Conservation (phyloP, 2,888 invertebrate species). For the Ormyrus labotus region DNA sequence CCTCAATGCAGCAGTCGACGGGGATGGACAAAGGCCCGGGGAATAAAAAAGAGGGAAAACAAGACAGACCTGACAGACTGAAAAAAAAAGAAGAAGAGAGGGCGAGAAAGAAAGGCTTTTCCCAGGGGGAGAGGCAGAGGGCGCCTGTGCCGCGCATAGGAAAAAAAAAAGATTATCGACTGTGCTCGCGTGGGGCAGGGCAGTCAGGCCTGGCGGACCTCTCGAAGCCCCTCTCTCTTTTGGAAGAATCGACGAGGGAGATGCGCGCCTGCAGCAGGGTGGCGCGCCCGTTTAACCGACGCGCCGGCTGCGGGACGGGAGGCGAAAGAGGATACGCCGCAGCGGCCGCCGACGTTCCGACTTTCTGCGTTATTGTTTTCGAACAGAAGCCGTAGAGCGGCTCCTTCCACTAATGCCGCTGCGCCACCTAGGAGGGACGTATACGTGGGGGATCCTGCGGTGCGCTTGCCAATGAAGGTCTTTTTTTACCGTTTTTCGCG, state of each 20-base stretch:
- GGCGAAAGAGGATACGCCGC: conserved; percentile 28
- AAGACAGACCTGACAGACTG: neutral
- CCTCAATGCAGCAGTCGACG: neutral
- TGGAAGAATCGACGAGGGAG: conserved; percentile 30
- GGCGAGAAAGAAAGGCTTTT: neutral
- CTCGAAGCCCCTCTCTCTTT: neutral
- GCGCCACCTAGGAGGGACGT: neutral
- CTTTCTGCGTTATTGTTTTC: conserved; percentile 60
- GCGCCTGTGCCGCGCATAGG: neutral
- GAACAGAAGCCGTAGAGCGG: conserved; percentile 69
- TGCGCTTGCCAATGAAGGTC: no score
- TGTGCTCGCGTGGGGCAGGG: neutral
- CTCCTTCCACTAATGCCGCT: conserved; percentile 51
- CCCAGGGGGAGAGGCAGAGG: conserved; percentile 8
- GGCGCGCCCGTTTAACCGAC: neutral
- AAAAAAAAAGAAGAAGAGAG: neutral
- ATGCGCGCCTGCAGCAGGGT: neutral
- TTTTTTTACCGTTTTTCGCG: no score
- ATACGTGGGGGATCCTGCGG: no score
- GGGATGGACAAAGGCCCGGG: conserved; percentile 13
- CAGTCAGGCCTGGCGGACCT: neutral
- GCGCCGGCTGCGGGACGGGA: neutral
- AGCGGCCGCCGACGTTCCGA: neutral
- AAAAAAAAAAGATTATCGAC: conserved; percentile 43
- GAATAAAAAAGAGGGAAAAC: neutral